phyloP scores from a whole-genome alignment of 2,797 vertebrate genomes.

The Coreius guichenoti region DNA sequence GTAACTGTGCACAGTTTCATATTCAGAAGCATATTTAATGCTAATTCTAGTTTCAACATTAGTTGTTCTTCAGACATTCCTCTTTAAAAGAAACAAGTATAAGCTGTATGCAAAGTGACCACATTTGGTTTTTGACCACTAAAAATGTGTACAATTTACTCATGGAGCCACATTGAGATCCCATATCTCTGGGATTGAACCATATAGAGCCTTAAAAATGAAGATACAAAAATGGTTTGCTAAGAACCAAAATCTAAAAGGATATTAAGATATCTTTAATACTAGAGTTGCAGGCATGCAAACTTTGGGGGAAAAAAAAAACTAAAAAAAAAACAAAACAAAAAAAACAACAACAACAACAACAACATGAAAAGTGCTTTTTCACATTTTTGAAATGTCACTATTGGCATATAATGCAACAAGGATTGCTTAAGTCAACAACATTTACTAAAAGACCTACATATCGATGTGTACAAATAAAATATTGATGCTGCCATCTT shows the following conservation, averaged over 20 bases:
- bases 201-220: neutral
- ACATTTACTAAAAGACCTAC: neutral
- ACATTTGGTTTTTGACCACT: neutral
- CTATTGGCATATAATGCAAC: neutral
- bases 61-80: neutral
- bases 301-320: neutral
- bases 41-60: neutral
- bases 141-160: neutral
- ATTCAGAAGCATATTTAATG: neutral
- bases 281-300: neutral
- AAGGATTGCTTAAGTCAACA: neutral
- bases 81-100: neutral
- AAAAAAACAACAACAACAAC: too few relatives aligned
- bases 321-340: too few relatives aligned
- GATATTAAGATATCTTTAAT: neutral
- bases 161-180: neutral
- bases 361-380: neutral
- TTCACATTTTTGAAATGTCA: neutral
- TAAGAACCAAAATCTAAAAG: neutral
- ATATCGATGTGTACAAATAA: neutral
- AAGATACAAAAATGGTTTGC: neutral
- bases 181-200: neutral
- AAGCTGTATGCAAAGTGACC: neutral
- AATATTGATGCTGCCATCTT: neutral
- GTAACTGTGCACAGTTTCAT: neutral